Conservation (phyloP, 2,888 invertebrate genomes). For the Hydrotaea cyrtoneurina region DNA sequence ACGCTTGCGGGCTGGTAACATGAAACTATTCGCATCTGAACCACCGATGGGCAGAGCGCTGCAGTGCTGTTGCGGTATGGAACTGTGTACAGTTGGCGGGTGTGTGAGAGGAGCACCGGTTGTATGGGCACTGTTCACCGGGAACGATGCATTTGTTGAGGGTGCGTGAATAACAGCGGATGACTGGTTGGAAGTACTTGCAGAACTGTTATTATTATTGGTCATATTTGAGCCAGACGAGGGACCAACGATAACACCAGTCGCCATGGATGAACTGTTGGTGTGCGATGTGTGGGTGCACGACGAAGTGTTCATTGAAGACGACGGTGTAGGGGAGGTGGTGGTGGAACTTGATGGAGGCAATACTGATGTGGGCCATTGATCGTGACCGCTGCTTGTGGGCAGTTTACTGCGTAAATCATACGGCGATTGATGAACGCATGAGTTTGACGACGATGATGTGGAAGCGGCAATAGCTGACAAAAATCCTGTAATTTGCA, state of each 20-base stretch:
- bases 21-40: conserved; percentile 81
- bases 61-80: conserved; percentile 78
- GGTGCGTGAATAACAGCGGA: conserved; percentile 77
- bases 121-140: conserved; percentile 76
- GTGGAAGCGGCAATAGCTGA: conserved; percentile 63
- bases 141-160: conserved; percentile 78
- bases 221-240: conserved; percentile 56
- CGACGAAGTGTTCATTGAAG: conserved; percentile 36
- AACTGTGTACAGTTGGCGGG: conserved; percentile 78
- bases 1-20: conserved; percentile 92
- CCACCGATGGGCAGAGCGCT: conserved; percentile 77
- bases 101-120: conserved; percentile 77
- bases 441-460: conserved; percentile 76
- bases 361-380: conserved; percentile 75
- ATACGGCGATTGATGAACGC: conserved; percentile 92
- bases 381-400: conserved; percentile 75
- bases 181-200: conserved; percentile 67
- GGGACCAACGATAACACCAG: conserved; percentile 71
- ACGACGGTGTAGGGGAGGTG: conserved; percentile 47
- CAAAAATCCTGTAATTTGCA: conserved; percentile 53
- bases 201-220: conserved; percentile 66
- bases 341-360: conserved; percentile 82
- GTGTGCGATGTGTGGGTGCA: conserved; percentile 20
- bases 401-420: conserved; percentile 91
- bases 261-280: conserved; percentile 46